phyloP scores from a whole-genome alignment of 2,113 vertebrate genomes.

The Ifrita kowaldi region DNA sequence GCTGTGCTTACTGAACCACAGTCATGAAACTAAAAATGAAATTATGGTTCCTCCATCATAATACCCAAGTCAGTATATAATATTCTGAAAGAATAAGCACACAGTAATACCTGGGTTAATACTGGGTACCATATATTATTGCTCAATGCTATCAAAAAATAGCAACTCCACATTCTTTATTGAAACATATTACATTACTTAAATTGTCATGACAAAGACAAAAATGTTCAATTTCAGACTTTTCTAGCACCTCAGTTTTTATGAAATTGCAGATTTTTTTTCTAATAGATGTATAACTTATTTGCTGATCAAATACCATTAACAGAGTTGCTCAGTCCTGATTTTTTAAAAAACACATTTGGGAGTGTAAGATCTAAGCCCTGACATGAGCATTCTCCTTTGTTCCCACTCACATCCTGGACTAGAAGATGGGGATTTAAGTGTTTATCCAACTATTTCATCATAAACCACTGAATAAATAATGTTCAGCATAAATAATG shows the following conservation, averaged over 20 bases:
- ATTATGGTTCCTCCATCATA: slow-evolving; percentile 4
- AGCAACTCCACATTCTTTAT: slow-evolving; percentile 25
- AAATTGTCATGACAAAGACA: slow-evolving; percentile 45
- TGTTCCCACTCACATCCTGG: background rate
- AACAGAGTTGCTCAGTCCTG: background rate
- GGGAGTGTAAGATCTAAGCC: background rate
- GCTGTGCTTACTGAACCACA: slow-evolving; percentile 19
- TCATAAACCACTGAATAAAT: background rate
- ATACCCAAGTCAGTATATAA: slow-evolving; percentile 7
- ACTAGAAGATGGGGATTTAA: background rate
- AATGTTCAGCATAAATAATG: background rate
- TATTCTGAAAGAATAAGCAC: slow-evolving; percentile 18
- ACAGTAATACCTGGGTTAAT: slow-evolving; percentile 25
- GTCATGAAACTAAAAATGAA: slow-evolving; percentile 24
- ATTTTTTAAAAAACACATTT: background rate
- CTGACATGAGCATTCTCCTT: background rate
- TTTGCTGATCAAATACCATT: slow-evolving; percentile 31
- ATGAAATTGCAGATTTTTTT: slow-evolving; percentile 3
- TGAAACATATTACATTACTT: slow-evolving; percentile 35
- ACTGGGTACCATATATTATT: background rate
- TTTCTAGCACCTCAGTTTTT: slow-evolving; percentile 11
- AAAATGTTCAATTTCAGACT: slow-evolving; percentile 36
- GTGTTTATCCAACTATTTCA: slow-evolving; percentile 1
- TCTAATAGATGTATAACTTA: slow-evolving; percentile 4
- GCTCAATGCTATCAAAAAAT: slow-evolving; percentile 9